Percentiles rank a stretch among this genome's conserved stretches.
These are phyloP conservation scores for Patiria pectinifera DNA, from an alignment of 53 echinoderm and acorn worm species.

Conservation along the genomic window DNA sequence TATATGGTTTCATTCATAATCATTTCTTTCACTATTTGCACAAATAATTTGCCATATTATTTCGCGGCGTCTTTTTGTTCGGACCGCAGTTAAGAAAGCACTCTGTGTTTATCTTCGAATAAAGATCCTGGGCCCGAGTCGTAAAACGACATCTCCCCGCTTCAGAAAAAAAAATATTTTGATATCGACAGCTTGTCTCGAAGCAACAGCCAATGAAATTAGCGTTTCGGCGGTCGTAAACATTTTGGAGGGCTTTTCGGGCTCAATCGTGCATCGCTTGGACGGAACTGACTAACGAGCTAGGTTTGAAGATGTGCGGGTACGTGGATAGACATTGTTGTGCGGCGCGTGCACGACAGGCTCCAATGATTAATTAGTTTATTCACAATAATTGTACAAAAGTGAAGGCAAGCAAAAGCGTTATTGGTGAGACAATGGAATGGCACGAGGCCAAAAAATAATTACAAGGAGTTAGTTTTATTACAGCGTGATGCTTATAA, in stretches of 20 bases:
- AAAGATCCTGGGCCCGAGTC: neutral
- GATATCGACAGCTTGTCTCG: neutral
- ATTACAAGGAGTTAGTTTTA: neutral
- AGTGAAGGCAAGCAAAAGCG: neutral
- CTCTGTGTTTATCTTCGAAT: neutral
- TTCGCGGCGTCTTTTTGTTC: neutral
- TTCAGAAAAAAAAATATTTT: neutral
- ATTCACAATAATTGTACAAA: neutral
- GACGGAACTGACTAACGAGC: conserved; percentile 17
- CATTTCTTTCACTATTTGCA: neutral
- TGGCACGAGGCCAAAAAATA: neutral
- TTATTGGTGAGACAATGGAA: neutral
- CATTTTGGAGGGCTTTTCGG: neutral
- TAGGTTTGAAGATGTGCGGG: conserved; percentile 15
- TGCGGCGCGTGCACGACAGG: neutral
- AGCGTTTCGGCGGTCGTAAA: conserved; percentile 5
- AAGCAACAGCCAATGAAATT: conserved; percentile 8
- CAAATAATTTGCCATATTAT: conserved; percentile 6
- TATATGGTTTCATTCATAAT: neutral
- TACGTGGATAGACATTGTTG: neutral
- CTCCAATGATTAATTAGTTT: neutral
- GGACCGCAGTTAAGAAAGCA: neutral
- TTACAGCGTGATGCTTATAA: neutral
- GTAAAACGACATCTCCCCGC: neutral
- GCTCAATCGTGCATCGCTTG: neutral